Evolutionary conservation across 1,140 invertebrate genomes (phyloP).

Genomic region (Drosophila setifemur): DNA sequence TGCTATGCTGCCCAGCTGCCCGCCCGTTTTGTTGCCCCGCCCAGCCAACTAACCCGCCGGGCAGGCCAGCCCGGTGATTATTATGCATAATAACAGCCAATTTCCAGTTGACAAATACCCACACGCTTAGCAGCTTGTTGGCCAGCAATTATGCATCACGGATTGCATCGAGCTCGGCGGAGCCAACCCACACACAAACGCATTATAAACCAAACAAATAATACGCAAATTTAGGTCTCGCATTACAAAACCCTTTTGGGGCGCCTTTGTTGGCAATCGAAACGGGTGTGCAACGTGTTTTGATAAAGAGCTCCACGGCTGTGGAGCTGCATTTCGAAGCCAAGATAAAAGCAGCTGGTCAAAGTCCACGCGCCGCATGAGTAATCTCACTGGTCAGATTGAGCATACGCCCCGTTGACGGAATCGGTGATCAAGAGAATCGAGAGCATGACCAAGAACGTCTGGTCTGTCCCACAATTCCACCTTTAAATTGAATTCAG

Average conservation of each 20-base stretch:
- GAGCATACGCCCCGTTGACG: constrained; percentile 46
- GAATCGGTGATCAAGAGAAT: background rate
- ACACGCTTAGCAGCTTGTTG: constrained; percentile 34
- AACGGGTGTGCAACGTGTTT: constrained; percentile 24
- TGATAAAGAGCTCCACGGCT: constrained; percentile 31
- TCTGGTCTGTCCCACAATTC: background rate
- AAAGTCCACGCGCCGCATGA: constrained; percentile 68
- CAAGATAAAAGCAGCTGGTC: constrained; percentile 26
- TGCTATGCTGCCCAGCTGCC: constrained; percentile 21
- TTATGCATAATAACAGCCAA: constrained; percentile 32
- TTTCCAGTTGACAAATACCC: constrained; percentile 41
- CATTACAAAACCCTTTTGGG: constrained; percentile 28
- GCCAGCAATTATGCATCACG: constrained; percentile 39
- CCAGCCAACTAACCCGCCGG: background rate
- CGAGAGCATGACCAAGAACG: constrained; percentile 18
- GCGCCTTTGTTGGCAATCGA: constrained; percentile 2
- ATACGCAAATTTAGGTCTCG: background rate
- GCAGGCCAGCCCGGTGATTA: background rate
- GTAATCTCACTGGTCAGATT: constrained; percentile 34
- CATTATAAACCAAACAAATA: too few relatives aligned
- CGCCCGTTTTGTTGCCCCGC: background rate
- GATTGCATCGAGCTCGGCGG: constrained; percentile 26
- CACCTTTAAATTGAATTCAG: background rate
- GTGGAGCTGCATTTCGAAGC: constrained; percentile 12
- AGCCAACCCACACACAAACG: too few relatives aligned